Evolutionary conservation across 2,888 invertebrate genomes (phyloP).

Genomic region (Drosophila acutilabella): DNA sequence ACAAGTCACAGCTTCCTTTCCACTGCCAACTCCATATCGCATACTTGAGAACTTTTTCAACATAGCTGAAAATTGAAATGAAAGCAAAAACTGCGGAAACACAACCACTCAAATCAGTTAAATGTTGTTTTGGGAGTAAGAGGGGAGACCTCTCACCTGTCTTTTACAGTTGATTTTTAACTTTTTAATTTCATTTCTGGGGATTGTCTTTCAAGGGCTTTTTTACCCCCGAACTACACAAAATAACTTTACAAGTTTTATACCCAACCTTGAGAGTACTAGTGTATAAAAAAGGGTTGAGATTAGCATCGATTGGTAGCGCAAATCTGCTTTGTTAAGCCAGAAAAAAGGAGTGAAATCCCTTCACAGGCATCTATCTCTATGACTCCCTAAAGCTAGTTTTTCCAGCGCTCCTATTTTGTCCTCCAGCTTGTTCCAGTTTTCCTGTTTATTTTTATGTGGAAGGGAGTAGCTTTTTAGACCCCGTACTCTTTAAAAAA

Average conservation of each 20-base stretch:
- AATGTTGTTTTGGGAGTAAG: constrained; percentile 31
- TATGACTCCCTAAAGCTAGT: constrained; percentile 32
- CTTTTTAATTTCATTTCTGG: constrained; percentile 70
- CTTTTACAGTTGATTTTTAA: constrained; percentile 50
- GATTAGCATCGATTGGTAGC: constrained; percentile 8
- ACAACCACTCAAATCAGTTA: constrained; percentile 47
- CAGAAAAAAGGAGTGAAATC: not conserved
- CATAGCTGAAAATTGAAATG: constrained; percentile 42
- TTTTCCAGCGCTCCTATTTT: constrained; percentile 11
- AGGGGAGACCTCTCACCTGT: constrained; percentile 12
- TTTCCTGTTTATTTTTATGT: constrained; percentile 68
- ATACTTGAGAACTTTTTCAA: constrained; percentile 31
- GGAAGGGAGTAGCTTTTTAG: constrained; percentile 11
- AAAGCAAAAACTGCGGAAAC: constrained; percentile 38
- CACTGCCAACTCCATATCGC: constrained; percentile 26
- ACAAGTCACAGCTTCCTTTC: constrained; percentile 41
- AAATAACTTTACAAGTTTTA: constrained; percentile 20
- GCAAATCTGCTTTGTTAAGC: constrained; percentile 34
- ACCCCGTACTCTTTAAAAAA: too few species aligned
- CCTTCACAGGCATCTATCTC: constrained; percentile 40
- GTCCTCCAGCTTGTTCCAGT: constrained; percentile 35
- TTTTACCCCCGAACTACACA: not conserved
- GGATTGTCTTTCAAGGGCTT: constrained; percentile 8
- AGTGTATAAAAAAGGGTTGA: not conserved
- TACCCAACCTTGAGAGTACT: constrained; percentile 1